phyloP scores from a whole-genome alignment of 1,140 invertebrate species.

The Atta cephalotes region DNA sequence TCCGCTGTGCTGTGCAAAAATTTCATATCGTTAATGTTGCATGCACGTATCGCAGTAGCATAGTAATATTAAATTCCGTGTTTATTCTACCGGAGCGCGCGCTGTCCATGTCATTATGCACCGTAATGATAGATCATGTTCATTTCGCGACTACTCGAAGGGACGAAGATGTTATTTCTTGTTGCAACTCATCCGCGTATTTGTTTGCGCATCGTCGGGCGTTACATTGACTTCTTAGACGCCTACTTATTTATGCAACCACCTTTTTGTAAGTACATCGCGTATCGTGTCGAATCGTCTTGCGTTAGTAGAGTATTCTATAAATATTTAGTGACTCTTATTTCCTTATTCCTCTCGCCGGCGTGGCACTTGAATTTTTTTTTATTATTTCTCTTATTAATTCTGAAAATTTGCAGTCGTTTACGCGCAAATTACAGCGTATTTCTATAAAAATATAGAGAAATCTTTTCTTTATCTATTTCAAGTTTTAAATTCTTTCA shows the following conservation, averaged over 20 bases:
- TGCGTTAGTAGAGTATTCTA: constrained; percentile 14
- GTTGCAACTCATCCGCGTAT: not conserved
- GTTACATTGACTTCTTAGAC: constrained; percentile 36
- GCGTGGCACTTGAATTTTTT: constrained; percentile 19
- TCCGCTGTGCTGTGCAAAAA: constrained; percentile 9
- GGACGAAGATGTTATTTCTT: not conserved
- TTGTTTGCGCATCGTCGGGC: constrained; percentile 3
- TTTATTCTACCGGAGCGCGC: constrained; percentile 19
- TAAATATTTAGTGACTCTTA: constrained; percentile 56
- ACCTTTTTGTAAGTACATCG: constrained; percentile 28
- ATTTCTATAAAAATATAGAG: not conserved
- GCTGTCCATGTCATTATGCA: constrained; percentile 15
- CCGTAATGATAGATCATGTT: constrained; percentile 37
- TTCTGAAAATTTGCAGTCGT: not conserved
- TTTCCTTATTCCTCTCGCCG: constrained; percentile 1
- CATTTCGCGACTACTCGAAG: constrained; percentile 15
- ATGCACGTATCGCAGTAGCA: not conserved
- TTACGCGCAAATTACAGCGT: not conserved
- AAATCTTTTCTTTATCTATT: not conserved
- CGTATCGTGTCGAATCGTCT: constrained; percentile 38
- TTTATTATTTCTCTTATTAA: constrained; percentile 35
- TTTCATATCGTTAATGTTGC: constrained; percentile 56
- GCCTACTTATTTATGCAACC: constrained; percentile 52
- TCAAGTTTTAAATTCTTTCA: not conserved
- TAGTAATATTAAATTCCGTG: constrained; percentile 56